A percentile compares a stretch with the other conserved stretches of the same genome.
These are phyloP conservation scores for Hippocampus zosterae DNA, from an alignment of 2,113 vertebrate genomes.

Conservation along the genomic window DNA sequence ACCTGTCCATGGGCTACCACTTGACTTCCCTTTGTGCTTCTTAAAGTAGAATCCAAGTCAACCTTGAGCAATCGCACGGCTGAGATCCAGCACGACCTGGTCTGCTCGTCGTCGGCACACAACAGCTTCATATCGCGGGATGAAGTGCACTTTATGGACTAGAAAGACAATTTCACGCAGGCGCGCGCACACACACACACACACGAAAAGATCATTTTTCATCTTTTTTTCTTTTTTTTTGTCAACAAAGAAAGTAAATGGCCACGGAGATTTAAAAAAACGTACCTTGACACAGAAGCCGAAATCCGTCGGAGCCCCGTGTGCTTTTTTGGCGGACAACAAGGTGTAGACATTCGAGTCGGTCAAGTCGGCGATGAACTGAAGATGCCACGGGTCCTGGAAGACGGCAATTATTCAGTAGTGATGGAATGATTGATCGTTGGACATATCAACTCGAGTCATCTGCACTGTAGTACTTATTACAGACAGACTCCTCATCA, in stretches of 20 bases:
- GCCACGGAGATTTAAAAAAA: not conserved
- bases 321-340: slow-evolving; percentile 84
- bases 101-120: slow-evolving; percentile 93
- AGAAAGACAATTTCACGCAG: slow-evolving; percentile 42
- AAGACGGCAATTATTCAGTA: not conserved
- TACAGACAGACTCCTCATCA: slow-evolving; percentile 28
- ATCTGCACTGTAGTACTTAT: too few species aligned
- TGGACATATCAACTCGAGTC: too few species aligned
- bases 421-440: too few species aligned
- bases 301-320: slow-evolving; percentile 86
- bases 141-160: slow-evolving; percentile 87
- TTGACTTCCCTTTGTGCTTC: too few species aligned
- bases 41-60: not conserved
- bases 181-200: too few species aligned
- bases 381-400: slow-evolving; percentile 95
- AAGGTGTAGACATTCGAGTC: slow-evolving; percentile 87
- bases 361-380: slow-evolving; percentile 92
- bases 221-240: too few species aligned
- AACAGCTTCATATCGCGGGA: slow-evolving; percentile 91
- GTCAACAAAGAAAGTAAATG: not conserved
- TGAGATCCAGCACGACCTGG: slow-evolving; percentile 93
- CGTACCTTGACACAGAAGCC: slow-evolving; percentile 97
- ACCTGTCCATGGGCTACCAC: too few species aligned
- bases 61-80: slow-evolving; percentile 97
- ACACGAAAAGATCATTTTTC: not conserved